These are phyloP conservation scores for Aleiodes alternator DNA, from an alignment of 2,888 invertebrate species.

Conservation along the genomic window DNA sequence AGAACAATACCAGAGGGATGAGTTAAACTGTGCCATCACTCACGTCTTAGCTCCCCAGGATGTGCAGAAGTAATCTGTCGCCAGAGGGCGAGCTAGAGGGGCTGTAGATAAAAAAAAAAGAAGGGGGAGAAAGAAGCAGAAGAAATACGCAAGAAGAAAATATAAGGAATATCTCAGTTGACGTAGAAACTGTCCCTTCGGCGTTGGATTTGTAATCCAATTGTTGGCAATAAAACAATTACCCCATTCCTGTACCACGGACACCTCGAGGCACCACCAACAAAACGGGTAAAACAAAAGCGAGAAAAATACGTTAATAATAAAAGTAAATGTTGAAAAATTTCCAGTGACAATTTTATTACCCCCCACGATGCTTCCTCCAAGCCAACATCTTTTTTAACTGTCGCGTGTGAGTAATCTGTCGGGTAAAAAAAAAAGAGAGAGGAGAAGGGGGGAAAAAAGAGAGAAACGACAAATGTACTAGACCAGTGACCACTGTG, in stretches of 20 bases:
- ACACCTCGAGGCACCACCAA: not conserved
- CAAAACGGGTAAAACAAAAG: not conserved
- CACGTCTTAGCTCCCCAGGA: slow-evolving; percentile 49
- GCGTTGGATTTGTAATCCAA: slow-evolving; percentile 47
- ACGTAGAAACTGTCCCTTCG: slow-evolving; percentile 33
- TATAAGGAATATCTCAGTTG: slow-evolving; percentile 33
- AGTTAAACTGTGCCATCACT: slow-evolving; percentile 49
- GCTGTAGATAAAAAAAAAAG: not conserved
- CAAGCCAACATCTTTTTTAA: slow-evolving; percentile 14
- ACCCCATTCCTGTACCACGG: slow-evolving; percentile 11
- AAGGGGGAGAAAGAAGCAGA: slow-evolving; percentile 14
- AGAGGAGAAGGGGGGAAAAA: not conserved
- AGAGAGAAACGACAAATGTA: slow-evolving; percentile 51
- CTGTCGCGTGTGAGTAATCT: slow-evolving; percentile 51
- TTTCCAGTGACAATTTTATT: not conserved
- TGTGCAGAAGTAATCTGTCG: slow-evolving; percentile 55
- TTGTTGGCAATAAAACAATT: slow-evolving; percentile 49
- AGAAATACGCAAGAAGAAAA: not conserved
- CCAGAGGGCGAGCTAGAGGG: slow-evolving; percentile 48
- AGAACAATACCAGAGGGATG: slow-evolving; percentile 45
- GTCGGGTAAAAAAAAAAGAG: slow-evolving; percentile 49
- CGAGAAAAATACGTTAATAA: slow-evolving; percentile 1
- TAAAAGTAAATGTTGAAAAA: slow-evolving; percentile 2
- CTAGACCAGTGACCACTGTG: slow-evolving; percentile 35
- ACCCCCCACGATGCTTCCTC: not conserved